Conservation (phyloP, 2,113 vertebrate genomes). For the Piprites chloris region DNA sequence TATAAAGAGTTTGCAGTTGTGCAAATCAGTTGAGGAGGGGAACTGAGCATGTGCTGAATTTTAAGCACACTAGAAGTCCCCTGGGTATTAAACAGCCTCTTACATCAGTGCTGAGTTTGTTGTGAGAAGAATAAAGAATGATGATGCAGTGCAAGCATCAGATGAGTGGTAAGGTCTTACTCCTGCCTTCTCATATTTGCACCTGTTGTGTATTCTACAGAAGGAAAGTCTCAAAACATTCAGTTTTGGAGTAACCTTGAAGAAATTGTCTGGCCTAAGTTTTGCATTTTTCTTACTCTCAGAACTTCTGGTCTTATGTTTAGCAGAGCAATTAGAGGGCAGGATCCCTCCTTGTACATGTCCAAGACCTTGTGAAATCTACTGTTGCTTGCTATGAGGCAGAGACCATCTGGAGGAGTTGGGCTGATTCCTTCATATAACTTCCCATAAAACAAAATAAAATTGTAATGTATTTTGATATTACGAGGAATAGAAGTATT, state of each 20-base stretch:
- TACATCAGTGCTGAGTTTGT: neutral
- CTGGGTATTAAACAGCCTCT: neutral
- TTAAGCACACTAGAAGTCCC: neutral
- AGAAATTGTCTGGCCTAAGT: neutral
- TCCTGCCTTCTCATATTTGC: neutral
- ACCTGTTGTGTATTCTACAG: neutral
- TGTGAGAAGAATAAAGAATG: neutral
- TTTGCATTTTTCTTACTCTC: neutral
- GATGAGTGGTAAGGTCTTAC: neutral
- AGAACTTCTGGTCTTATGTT: neutral
- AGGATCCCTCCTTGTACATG: neutral
- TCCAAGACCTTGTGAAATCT: neutral
- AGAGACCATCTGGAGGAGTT: neutral
- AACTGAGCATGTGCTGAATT: neutral
- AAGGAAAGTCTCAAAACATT: neutral
- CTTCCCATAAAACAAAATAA: neutral
- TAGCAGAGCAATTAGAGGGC: neutral
- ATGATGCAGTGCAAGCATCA: neutral
- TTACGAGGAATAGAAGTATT: neutral
- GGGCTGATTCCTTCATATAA: neutral
- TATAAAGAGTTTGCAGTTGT: neutral
- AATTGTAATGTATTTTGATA: neutral
- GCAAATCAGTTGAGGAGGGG: neutral
- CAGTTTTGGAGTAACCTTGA: neutral
- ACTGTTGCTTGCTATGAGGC: neutral